A percentile compares a stretch with the other conserved stretches of the same genome.
phyloP scores from a whole-genome alignment of 2,113 vertebrate genomes.

The Rynchops niger region DNA sequence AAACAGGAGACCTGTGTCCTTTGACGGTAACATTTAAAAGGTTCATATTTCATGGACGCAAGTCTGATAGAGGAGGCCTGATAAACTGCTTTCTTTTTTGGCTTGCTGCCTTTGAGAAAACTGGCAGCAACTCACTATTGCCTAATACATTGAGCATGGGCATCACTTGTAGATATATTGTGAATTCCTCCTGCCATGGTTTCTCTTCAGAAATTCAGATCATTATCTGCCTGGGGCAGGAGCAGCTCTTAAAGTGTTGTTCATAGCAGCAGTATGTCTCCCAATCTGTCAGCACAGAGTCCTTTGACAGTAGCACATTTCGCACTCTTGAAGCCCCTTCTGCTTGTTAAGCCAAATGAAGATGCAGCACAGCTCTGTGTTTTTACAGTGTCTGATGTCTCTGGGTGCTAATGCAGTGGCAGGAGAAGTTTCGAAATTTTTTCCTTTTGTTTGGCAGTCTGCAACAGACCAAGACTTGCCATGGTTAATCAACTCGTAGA shows the following conservation, averaged over 20 bases:
- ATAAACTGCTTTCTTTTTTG: not conserved
- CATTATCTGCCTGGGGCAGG: slow-evolving; percentile 20
- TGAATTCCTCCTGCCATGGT: not conserved
- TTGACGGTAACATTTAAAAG: not conserved
- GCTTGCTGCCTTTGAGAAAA: not conserved
- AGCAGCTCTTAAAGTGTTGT: slow-evolving; percentile 1
- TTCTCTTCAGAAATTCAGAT: slow-evolving; percentile 16
- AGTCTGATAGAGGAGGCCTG: not conserved
- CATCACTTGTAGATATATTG: not conserved
- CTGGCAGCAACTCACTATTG: not conserved
- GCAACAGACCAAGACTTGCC: not conserved
- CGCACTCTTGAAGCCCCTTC: not conserved
- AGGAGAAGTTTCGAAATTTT: not conserved
- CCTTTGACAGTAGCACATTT: slow-evolving; percentile 10
- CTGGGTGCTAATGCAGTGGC: not conserved
- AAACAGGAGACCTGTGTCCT: not conserved
- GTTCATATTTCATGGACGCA: not conserved
- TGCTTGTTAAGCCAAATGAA: slow-evolving; percentile 15
- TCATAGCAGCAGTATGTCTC: not conserved
- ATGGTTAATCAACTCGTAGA: not conserved
- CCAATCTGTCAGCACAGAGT: not conserved
- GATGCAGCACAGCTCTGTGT: not conserved
- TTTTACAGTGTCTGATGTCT: not conserved
- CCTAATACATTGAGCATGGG: not conserved
- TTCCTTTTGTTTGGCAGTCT: not conserved